These are phyloP conservation scores for Hydractinia symbiolongicarpus DNA, from an alignment of 30 jellyfish, hydroid and myxozoan species.

Conservation along the genomic window DNA sequence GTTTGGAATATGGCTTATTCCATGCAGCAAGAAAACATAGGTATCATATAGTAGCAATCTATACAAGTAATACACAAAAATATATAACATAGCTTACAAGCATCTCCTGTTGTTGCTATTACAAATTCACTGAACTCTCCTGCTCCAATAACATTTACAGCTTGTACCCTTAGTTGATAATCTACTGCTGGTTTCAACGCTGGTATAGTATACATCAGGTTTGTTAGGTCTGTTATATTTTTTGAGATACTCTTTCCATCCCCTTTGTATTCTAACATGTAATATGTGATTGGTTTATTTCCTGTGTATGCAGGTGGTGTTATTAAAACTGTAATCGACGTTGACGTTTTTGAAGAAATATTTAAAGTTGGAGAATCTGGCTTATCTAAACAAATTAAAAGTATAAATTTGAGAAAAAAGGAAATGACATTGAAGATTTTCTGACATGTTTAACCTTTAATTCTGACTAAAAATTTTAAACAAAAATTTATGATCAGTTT, in stretches of 20 bases:
- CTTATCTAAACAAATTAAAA: background rate
- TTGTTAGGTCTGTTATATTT: background rate
- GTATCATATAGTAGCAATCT: too few relatives aligned
- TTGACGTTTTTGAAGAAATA: background rate
- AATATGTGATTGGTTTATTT: conserved; percentile 6
- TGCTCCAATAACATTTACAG: conserved; percentile 3
- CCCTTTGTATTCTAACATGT: background rate
- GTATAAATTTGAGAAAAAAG: background rate
- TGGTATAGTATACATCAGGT: background rate
- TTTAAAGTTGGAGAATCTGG: background rate
- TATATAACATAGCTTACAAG: background rate
- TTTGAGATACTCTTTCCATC: background rate
- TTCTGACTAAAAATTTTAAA: too few relatives aligned
- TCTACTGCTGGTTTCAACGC: background rate
- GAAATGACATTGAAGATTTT: background rate
- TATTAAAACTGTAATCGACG: background rate
- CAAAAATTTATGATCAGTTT: too few relatives aligned
- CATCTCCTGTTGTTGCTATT: background rate
- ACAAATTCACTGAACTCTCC: background rate
- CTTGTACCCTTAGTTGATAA: background rate
- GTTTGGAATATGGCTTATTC: background rate
- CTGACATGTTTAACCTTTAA: too few relatives aligned
- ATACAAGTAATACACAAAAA: too few relatives aligned
- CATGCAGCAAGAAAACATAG: background rate
- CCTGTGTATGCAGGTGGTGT: background rate